A percentile compares a stretch with the other conserved stretches of the same genome.
Conservation (phyloP, 2,888 invertebrate genomes). For the Caenorhabditis afra region DNA sequence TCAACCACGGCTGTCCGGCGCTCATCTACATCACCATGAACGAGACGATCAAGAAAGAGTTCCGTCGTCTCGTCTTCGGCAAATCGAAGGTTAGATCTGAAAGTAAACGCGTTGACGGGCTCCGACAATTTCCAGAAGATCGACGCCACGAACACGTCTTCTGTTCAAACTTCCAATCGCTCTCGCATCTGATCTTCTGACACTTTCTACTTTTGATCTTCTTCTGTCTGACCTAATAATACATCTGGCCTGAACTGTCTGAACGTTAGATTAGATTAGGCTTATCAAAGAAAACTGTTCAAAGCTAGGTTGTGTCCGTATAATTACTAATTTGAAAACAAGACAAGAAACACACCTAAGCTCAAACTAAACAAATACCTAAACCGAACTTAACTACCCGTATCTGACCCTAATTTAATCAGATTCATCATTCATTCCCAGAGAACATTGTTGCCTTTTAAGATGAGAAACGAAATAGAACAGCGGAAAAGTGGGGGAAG, state of each 20-base stretch:
- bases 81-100: conserved; percentile 9
- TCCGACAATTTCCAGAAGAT: conserved; percentile 13
- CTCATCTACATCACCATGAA: conserved; percentile 42
- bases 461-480: background rate
- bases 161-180: conserved; percentile 8
- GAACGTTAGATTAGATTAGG: too few relatives aligned
- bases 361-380: background rate
- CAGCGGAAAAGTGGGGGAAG: conserved; percentile 8
- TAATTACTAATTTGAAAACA: background rate
- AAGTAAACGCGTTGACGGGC: too few relatives aligned
- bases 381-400: background rate
- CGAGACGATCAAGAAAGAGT: conserved; percentile 39
- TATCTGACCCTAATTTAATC: background rate
- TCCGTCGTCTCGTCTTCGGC: conserved; percentile 23
- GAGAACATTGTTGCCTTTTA: background rate
- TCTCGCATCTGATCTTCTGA: conserved; percentile 12
- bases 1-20: conserved; percentile 28
- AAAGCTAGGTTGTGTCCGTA: conserved; percentile 41
- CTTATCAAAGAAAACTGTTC: conserved; percentile 7
- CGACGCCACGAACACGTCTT: conserved; percentile 10
- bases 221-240: background rate
- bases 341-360: background rate
- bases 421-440: conserved; percentile 10
- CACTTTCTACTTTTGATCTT: background rate
- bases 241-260: too few relatives aligned